Evolutionary conservation across 1,140 invertebrate species (phyloP), one percentile per base, ranked within the genome.

Genomic region (Caenorhabditis remanei): DNA sequence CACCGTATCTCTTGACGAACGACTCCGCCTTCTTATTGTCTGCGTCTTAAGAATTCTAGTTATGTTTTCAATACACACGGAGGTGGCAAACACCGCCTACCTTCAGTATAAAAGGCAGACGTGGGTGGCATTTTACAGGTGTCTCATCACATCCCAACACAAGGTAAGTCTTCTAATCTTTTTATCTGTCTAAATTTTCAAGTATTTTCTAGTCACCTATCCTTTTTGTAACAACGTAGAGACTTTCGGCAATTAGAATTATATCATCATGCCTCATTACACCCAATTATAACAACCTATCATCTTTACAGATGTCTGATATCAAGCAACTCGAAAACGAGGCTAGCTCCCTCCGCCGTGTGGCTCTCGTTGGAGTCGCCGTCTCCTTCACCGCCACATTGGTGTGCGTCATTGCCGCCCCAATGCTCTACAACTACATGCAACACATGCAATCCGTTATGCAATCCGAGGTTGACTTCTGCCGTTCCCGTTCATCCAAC

Each of bases 381-480:
- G 83, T 88, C 58, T 86, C 87, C 85, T 89, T 85, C 41, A 88
- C 87, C 40, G 87, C 87, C 58, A 88, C 87, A 13, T 67, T 88
- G 40, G 75, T 88, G n/a, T 88, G 87, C 46, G 85, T 88, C 6
- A 87, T 88, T 55, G 48, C 87, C 41, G 87, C 87, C 7, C 87
- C 87, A 43, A 88, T 88, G 87, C 50, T 88, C 85, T 88, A 88
- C 87, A 88, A 88, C 87, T 88, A 88, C 87, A 86, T 88, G 84
- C 87, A 88, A 83, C 87, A 88, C 32, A 88, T 88, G 87, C 87
- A 88, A 83, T 83, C 87, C 21, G 87, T 88, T 56, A 88, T 88
- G 87, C 87, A 88, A 83, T 67, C 58, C 65, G 87, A 88, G 65
- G 89, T 90, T 55, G 90, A 90, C 46, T 90, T 90, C 88, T 90